These are phyloP conservation scores for Amphipoea lucens DNA, from an alignment of 2,888 invertebrate genomes.

Conservation along the genomic window DNA sequence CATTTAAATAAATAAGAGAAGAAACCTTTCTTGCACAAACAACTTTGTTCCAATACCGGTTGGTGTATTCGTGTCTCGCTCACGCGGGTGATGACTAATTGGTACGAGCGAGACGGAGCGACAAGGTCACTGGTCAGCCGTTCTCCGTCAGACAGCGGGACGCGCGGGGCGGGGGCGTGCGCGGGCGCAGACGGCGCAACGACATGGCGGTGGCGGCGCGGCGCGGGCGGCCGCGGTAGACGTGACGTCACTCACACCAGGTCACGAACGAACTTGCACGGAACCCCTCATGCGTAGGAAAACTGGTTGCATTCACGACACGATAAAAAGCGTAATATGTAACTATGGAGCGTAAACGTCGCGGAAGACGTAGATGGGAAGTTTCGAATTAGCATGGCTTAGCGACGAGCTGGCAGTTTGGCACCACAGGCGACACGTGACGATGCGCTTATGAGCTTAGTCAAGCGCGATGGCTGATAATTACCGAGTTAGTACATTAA, in stretches of 20 bases:
- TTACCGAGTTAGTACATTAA: constrained; percentile 53
- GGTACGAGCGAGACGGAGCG: constrained; percentile 79
- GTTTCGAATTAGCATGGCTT: constrained; percentile 51
- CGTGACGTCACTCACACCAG: constrained; percentile 85
- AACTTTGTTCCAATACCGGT: constrained; percentile 83
- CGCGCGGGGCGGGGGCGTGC: constrained; percentile 80
- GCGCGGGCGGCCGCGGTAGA: constrained; percentile 69
- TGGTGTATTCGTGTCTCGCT: constrained; percentile 73
- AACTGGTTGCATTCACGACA: constrained; percentile 82
- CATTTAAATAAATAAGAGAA: constrained; percentile 87
- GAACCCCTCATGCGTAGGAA: constrained; percentile 86
- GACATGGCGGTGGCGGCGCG: constrained; percentile 77
- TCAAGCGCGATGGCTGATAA: constrained; percentile 46
- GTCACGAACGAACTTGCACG: constrained; percentile 81
- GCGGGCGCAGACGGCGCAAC: constrained; percentile 87
- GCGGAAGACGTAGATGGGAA: constrained; percentile 70
- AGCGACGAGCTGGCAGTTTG: constrained; percentile 34
- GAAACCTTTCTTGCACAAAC: constrained; percentile 87
- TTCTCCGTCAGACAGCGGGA: constrained; percentile 86
- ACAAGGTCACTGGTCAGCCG: constrained; percentile 90
- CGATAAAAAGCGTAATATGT: constrained; percentile 76
- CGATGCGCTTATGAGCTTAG: constrained; percentile 35
- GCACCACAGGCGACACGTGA: constrained; percentile 44
- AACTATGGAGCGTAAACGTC: constrained; percentile 75
- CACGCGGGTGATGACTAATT: constrained; percentile 69